A percentile compares a stretch with the other conserved stretches of the same genome.
Conservation (phyloP, 1,140 invertebrate species). For the Eulimnadia texana region DNA sequence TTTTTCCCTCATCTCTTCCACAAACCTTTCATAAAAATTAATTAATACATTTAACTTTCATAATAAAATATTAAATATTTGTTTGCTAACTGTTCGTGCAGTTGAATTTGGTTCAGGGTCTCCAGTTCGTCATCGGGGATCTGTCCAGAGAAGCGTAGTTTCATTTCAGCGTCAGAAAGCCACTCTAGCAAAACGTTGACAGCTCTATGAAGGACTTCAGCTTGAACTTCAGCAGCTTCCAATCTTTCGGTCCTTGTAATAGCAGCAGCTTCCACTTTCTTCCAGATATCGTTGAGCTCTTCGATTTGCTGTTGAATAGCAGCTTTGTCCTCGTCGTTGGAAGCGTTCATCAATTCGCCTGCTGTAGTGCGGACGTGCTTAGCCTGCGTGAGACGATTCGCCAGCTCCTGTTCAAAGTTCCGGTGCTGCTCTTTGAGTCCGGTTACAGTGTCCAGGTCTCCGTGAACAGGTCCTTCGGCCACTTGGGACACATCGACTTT, state of each 20-base stretch:
- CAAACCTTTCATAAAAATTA: constrained; percentile 38
- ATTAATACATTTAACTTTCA: constrained; percentile 2
- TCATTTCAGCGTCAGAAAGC: constrained; percentile 89
- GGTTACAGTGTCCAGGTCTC: constrained; percentile 90
- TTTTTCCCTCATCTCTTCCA: constrained; percentile 66
- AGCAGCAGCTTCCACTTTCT: constrained; percentile 58
- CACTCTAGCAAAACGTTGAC: constrained; percentile 92
- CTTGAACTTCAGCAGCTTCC: constrained; percentile 62
- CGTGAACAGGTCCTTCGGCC: constrained; percentile 73
- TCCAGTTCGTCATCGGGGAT: constrained; percentile 83
- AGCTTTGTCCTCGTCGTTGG: constrained; percentile 57
- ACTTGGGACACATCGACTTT: constrained; percentile 60
- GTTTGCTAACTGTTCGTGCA: constrained; percentile 62
- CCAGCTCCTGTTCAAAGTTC: constrained; percentile 80
- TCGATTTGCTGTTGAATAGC: constrained; percentile 64
- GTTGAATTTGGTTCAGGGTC: constrained; percentile 63
- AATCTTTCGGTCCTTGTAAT: constrained; percentile 60
- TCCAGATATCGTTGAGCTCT: constrained; percentile 73
- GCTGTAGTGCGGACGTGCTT: constrained; percentile 78
- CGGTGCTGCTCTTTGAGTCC: constrained; percentile 84
- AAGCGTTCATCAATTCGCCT: constrained; percentile 68
- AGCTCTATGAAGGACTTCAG: constrained; percentile 82
- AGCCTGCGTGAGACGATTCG: constrained; percentile 75
- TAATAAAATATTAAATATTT: constrained; percentile 2
- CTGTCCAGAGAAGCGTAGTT: constrained; percentile 68